Conservation (phyloP, 37 sponge, comb jelly and placozoan genomes). For the Ianthella basta region DNA sequence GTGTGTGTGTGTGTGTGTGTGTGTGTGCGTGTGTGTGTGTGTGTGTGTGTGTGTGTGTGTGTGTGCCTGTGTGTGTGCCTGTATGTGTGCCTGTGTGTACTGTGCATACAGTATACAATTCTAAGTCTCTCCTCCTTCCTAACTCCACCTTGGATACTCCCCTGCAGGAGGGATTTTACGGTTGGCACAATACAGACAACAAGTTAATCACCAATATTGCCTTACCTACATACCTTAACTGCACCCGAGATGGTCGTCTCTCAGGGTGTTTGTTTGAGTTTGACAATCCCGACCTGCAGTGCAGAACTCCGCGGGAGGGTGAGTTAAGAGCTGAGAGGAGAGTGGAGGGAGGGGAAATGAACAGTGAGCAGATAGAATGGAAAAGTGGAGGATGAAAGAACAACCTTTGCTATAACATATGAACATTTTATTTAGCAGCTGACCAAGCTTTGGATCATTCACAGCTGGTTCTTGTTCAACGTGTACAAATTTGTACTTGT, state of each 20-base stretch:
- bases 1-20: constrained; percentile 31
- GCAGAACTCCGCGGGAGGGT: constrained; percentile 56
- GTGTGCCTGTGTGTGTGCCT: not conserved
- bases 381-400: no score
- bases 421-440: no score
- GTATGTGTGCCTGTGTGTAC: not conserved
- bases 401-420: no score
- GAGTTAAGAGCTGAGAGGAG: no score
- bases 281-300: constrained; percentile 56
- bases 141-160: no score
- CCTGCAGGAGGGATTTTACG: constrained; percentile 15
- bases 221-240: constrained; percentile 57
- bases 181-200: not conserved
- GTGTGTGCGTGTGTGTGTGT: constrained; percentile 66
- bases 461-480: no score
- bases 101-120: not conserved
- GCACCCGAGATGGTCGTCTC: constrained; percentile 53
- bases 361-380: no score
- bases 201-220: constrained; percentile 36
- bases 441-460: no score
- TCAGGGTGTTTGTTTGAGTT: constrained; percentile 74
- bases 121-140: no score
- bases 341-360: no score
- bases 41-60: constrained; percentile 16
- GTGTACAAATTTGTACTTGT: no score